Base-by-base conservation (phyloP, 2,888 invertebrate species). In the Nematopogon swammerdamellus region DNA sequence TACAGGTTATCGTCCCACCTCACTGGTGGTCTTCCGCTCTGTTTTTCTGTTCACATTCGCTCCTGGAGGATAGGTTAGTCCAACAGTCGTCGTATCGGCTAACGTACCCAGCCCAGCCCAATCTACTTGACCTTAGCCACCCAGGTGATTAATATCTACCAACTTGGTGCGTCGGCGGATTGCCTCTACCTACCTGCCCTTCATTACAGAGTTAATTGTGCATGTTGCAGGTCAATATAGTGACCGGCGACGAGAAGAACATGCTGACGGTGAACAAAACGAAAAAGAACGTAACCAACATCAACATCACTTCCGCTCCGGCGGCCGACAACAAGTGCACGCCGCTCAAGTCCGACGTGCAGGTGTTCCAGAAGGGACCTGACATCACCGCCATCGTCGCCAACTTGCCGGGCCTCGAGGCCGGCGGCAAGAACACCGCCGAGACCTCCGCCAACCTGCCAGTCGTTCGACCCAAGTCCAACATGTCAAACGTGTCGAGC, bases 281-380 rank as follows among this genome's bases (percentile, higher is more conserved):
- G 3, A 82, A 77, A 58, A 82, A 81, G 63, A 88, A 88, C 62
- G 83, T 88, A 11, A 88, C 88, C 20, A 87, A 86, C 63, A 88
- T 88, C 49, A 88, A 82, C 64, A 88, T 88, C 58, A 85, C 85
- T 11, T 79, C 85, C 8, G 84, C 84, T 53, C 75, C 80, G 10
- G n/a, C n/a, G n/a, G 57, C 60, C 4, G 62, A 62, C 5, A 53
- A 63, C 47, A 65, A 65, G 50, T 49, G 52, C 2, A 62, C 64
- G 49, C 68, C 71, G n/a, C 71, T 80, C 47, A 82, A 82, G 52
- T 70, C 76, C 5, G 82, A 85, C 61, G 77, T 82, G 49, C 72
- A 85, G 61, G 86, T 91, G 46, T 91, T 88, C 63, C 91, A 91
- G 66, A 87, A 91, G 59, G 91, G 91, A 0, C 88, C 89, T 25